Conservation (phyloP, 2,797 vertebrate genomes). For the Coracias cyanogaster region DNA sequence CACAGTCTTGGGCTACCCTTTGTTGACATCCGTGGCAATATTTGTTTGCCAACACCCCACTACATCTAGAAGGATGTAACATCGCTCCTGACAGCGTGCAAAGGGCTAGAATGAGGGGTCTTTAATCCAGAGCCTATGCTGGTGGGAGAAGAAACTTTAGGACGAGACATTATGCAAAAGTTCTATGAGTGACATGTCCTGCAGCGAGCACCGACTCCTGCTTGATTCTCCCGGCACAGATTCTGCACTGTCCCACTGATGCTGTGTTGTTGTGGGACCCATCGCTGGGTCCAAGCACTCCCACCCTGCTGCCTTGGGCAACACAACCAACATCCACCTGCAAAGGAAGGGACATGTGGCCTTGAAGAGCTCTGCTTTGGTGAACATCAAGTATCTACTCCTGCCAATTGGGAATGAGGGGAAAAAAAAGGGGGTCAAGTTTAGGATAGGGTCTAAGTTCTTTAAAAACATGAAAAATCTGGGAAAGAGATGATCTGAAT, state of each 20-base stretch:
- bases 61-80: not conserved
- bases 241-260: not conserved
- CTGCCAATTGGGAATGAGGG: not conserved
- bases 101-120: not conserved
- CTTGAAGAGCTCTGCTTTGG: not conserved
- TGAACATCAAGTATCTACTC: not conserved
- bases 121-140: not conserved
- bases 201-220: accelerated
- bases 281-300: not conserved
- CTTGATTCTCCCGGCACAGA: not conserved
- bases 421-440: not conserved
- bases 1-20: not conserved
- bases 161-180: not conserved
- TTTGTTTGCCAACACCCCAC: not conserved
- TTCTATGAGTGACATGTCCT: not conserved
- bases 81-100: not conserved
- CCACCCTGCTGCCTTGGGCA: not conserved
- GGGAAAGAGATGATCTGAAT: too few relatives aligned
- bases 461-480: too few relatives aligned
- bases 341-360: not conserved
- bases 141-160: not conserved
- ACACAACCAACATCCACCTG: not conserved
- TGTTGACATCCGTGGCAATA: not conserved
- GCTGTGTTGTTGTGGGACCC: too few relatives aligned
- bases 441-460: not conserved